Base-by-base conservation (phyloP, 2,888 invertebrate genomes). In the Nectonema munidae region DNA sequence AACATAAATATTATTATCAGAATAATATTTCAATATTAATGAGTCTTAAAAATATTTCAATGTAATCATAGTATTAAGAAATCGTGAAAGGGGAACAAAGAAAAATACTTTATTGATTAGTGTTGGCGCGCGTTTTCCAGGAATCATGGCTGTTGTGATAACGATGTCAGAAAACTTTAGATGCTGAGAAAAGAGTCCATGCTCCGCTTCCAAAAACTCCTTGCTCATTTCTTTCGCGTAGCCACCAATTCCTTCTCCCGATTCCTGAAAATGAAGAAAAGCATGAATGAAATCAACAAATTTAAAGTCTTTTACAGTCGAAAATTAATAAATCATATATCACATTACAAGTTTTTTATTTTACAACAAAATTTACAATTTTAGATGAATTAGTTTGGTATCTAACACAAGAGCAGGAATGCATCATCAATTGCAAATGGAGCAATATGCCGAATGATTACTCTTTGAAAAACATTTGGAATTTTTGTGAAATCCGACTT, bases 91-190 rank as follows among this genome's bases (percentile, higher is more conserved):
- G 15, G 15, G 15, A 11, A 11, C 30, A 30, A 14, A 11, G 15
- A 14, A 6, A 30, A 41, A 47, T 51, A 71, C 72, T 64, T 69
- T 71, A 39, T 70, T 60, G 46, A 76, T 68, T 11, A 76, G 64
- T 38, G 68, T 47, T 1, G 77, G 76, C 1, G 76, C 76, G 37
- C 64, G 68, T 53, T 69, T 72, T 35, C 75, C 76, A 11, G 77
- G 77, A 46, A 77, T 75, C 11, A 77, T 63, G 3, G 76, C 76
- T 1, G 77, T 77, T n/a, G 69, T 67, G 48, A 77, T 75, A 45
- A 77, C 64, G 28, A 77, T 67, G 49, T 77, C 77, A 1, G 75
- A 70, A 42, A 71, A 71, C 49, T 67, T 67, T 34, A 71, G 68
- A 51, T 77, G 76, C 48, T 68, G 69, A n/a, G 71, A 72, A 48